Conservation (phyloP, 2,888 invertebrate genomes). For the Lutraria lutraria region DNA sequence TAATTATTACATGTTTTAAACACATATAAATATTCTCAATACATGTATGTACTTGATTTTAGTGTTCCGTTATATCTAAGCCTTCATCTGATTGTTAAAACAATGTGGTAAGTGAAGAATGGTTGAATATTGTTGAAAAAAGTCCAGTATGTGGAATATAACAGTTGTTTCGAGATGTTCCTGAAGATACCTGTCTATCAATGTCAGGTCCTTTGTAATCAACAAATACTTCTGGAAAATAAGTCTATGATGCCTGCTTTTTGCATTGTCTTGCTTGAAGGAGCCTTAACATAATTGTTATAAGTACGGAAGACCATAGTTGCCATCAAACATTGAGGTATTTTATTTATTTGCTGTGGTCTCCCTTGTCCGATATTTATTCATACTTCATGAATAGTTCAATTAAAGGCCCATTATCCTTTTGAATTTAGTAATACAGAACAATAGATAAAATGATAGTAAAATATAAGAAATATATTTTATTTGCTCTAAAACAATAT, state of each 20-base stretch:
- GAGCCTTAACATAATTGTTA: neutral
- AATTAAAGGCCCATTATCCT: too few species aligned
- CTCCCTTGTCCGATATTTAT: too few species aligned
- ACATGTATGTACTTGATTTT: too few species aligned
- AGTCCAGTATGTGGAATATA: neutral
- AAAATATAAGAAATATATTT: too few species aligned
- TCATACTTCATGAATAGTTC: too few species aligned
- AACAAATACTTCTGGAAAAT: slow-evolving; percentile 15
- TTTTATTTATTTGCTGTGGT: too few species aligned
- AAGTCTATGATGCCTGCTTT: neutral
- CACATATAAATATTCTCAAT: too few species aligned
- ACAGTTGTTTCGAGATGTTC: neutral
- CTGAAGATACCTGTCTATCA: neutral
- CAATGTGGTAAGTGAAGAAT: neutral
- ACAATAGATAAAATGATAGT: too few species aligned
- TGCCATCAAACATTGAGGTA: neutral
- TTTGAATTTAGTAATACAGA: too few species aligned
- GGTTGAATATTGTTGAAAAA: neutral
- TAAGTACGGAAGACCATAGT: neutral
- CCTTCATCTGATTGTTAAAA: neutral
- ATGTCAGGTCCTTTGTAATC: neutral
- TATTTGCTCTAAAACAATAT: too few species aligned
- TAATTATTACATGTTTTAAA: too few species aligned
- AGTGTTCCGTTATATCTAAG: too few species aligned
- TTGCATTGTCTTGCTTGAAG: slow-evolving; percentile 14